Conservation (phyloP, 2,797 vertebrate species). For the Pseudochirops cupreus region DNA sequence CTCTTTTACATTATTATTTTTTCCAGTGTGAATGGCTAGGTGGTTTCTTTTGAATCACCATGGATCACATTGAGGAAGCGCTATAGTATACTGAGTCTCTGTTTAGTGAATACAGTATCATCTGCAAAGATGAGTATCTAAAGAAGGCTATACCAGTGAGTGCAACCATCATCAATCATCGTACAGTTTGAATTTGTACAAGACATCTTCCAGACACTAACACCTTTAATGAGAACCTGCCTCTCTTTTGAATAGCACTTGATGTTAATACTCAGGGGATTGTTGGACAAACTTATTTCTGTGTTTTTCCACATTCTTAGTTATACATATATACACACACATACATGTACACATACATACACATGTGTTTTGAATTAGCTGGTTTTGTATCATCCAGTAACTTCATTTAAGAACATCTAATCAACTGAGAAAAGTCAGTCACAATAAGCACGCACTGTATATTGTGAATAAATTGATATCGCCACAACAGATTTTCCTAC, state of each 20-base stretch:
- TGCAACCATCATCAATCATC: background rate
- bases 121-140: background rate
- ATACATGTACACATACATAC: background rate
- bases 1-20: background rate
- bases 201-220: background rate
- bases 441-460: background rate
- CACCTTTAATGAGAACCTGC: background rate
- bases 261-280: background rate
- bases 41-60: background rate
- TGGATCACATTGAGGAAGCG: background rate
- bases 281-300: background rate
- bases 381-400: background rate
- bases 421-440: background rate
- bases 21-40: background rate
- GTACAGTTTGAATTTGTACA: background rate
- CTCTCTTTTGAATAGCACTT: background rate
- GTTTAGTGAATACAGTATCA: background rate
- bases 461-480: conserved; percentile 12
- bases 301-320: background rate
- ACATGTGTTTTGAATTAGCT: conserved; percentile 7
- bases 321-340: background rate
- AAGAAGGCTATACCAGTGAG: background rate
- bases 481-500: conserved; percentile 5
- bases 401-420: background rate
- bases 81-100: background rate